Base-by-base conservation (phyloP, 2,797 vertebrate species). In the Liparis tanakae region DNA sequence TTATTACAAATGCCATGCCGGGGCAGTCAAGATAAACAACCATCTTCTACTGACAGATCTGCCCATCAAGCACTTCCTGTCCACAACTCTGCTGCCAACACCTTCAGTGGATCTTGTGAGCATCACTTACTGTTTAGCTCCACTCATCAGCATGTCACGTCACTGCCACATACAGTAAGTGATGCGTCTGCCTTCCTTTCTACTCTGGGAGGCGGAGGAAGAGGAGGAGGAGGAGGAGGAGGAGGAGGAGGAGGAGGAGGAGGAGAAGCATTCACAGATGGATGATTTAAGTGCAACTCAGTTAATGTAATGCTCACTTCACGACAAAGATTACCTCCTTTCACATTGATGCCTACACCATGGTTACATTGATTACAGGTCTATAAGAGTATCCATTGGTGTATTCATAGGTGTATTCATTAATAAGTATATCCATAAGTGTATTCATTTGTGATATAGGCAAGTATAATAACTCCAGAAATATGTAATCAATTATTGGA, bases 1-100 rank as follows among this genome's bases (percentile, higher is more conserved):
- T 80, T 72, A 83, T 86, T 89, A 71, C 75, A 63, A 82, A 67
- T 74, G 67, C 78, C 78, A 69, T 56, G 76, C 86, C 82, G 71
- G 68, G n/a, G n/a, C 67, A 44, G 54, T 66, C 56, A 9, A 36
- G 43, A 72, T 60, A 37, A 58, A 61, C n/a, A 50, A 22, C 6
- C 18, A 5, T 37, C 41, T 50, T 66, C 56, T 65, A 58, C 41
- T 57, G 68, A 60, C 8, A 33, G 20, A 72, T 66, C 59, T 48
- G 41, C 50, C 56, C 72, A 62, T 33, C 62, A 10, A n/a, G 36
- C 48, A 61, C 57, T 69, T 43, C 37, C 63, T 57, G 64, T 61
- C 20, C 51, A n/a, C 22, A 39, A 2, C 44, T 41, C 33, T 1
- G 37, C 62, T 70, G 58, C 64, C 57, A 63, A 37, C 43, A 66